These are phyloP conservation scores for Sebastes itinus DNA, from an alignment of 2,797 vertebrate species.

Conservation along the genomic window DNA sequence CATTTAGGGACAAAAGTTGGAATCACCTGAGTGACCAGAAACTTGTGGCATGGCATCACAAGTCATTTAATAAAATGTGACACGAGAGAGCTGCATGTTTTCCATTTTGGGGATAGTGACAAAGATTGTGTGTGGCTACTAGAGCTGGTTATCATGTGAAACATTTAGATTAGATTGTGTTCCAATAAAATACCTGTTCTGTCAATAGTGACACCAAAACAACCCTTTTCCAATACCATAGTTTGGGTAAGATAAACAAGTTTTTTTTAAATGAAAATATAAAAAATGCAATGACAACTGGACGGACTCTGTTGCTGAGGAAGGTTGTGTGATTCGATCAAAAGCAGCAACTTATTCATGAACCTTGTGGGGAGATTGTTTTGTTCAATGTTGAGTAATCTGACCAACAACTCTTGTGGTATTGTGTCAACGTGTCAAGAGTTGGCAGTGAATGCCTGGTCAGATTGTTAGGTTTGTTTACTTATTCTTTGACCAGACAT, in stretches of 20 bases:
- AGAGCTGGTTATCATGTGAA: not conserved
- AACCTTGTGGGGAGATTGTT: not conserved
- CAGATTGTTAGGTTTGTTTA: not conserved
- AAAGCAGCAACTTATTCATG: not conserved
- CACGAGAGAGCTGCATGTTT: not conserved
- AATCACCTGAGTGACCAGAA: not conserved
- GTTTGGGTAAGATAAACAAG: not conserved
- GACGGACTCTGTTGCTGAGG: not conserved
- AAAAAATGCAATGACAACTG: not conserved
- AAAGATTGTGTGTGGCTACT: not conserved
- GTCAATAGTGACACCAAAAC: not conserved
- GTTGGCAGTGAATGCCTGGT: not conserved
- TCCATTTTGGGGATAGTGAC: not conserved
- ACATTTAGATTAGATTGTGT: not conserved
- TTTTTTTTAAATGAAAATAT: not conserved
- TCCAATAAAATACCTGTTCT: not conserved
- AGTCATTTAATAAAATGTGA: not conserved
- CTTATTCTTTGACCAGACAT: not conserved
- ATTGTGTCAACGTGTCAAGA: not conserved
- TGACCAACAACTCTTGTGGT: not conserved
- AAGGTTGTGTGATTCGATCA: not conserved
- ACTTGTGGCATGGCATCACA: not conserved
- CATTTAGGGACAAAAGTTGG: not conserved
- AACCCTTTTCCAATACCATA: not conserved
- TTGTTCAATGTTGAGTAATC: not conserved